Percentiles rank a stretch among this genome's conserved stretches.
These are phyloP conservation scores for Erpobdella octoculata DNA, from an alignment of 2,888 invertebrate species.

Conservation along the genomic window DNA sequence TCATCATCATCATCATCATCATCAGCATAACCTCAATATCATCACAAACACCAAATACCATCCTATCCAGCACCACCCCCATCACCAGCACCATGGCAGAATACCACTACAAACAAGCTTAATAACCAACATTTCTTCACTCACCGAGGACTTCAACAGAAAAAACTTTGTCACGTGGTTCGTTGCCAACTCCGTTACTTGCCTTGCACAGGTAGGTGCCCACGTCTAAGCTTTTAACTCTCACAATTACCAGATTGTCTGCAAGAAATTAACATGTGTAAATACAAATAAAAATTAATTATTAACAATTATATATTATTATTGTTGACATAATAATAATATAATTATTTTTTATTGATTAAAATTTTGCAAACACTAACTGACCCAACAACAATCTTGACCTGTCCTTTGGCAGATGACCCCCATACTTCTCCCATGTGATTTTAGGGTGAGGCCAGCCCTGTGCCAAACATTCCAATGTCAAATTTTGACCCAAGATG, in stretches of 20 bases:
- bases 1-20: constrained; percentile 33
- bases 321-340: background rate
- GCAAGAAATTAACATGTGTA: background rate
- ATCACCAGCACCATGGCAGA: background rate
- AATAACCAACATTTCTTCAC: background rate
- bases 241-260: constrained; percentile 44
- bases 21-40: constrained; percentile 25
- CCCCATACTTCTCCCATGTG: constrained; percentile 74
- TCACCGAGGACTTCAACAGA: constrained; percentile 10
- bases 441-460: constrained; percentile 89
- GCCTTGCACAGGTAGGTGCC: constrained; percentile 48
- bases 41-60: background rate
- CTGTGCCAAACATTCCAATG: constrained; percentile 84
- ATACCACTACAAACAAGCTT: background rate
- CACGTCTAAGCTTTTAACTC: constrained; percentile 42
- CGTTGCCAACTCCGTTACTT: constrained; percentile 34
- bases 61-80: background rate
- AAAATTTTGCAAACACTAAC: background rate
- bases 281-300: background rate
- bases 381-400: constrained; percentile 20
- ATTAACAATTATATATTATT: background rate
- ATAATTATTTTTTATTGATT: background rate
- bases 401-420: constrained; percentile 38
- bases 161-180: constrained; percentile 14
- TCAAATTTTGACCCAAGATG: constrained; percentile 65